phyloP scores from a whole-genome alignment of 2,888 invertebrate genomes.

The Tinea semifulvella region DNA sequence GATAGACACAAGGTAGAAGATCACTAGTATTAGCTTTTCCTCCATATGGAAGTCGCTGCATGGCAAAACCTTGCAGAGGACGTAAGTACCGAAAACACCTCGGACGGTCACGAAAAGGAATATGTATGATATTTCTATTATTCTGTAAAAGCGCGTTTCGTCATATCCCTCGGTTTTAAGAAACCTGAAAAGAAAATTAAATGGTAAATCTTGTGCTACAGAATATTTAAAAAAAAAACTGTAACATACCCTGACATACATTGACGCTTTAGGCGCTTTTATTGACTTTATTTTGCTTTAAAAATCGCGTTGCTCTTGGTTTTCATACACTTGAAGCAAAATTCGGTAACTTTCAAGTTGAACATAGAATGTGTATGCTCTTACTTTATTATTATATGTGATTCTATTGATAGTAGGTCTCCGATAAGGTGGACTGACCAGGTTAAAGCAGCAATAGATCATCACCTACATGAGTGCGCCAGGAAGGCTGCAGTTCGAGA shows the following conservation, averaged over 20 bases:
- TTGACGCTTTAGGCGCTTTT: too few relatives aligned
- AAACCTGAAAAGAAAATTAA: conserved; percentile 39
- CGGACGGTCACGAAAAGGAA: conserved; percentile 54
- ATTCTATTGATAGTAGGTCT: too few relatives aligned
- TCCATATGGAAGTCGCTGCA: conserved; percentile 46
- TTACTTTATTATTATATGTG: too few relatives aligned
- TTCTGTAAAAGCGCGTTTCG: conserved; percentile 41
- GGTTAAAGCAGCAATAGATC: too few relatives aligned
- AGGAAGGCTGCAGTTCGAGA: too few relatives aligned
- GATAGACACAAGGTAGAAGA: conserved; percentile 50
- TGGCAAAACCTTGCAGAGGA: conserved; percentile 44
- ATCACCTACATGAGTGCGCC: too few relatives aligned
- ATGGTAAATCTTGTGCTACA: not conserved
- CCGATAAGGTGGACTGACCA: too few relatives aligned
- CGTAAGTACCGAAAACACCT: conserved; percentile 59
- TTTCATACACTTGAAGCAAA: too few relatives aligned
- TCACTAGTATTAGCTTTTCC: conserved; percentile 40
- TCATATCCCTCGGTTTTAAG: conserved; percentile 58
- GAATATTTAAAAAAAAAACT: not conserved
- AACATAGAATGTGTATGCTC: too few relatives aligned
- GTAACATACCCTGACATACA: not conserved
- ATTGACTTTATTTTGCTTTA: too few relatives aligned
- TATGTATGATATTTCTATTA: conserved; percentile 61
- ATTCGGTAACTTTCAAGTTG: too few relatives aligned
- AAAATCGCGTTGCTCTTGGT: too few relatives aligned